Base-by-base conservation (phyloP, 2,113 vertebrate genomes). In the Varanus salvator region DNA sequence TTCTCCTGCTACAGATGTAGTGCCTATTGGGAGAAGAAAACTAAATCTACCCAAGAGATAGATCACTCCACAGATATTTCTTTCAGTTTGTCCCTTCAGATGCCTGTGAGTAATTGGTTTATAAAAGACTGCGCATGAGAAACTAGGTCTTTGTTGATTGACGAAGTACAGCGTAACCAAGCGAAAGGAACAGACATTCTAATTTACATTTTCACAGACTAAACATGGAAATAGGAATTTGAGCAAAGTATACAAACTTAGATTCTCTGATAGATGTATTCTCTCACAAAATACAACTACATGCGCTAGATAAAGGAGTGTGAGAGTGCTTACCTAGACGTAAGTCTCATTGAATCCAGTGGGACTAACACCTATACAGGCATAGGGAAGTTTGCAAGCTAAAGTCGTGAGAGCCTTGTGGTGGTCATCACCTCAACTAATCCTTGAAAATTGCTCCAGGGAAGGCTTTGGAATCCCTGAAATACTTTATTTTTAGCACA, bases 1-100 rank as follows among this genome's bases (percentile, higher is more conserved):
- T 92, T 89, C 85, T 83, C 29, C 74, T 50, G 38, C 38, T 48
- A 82, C 81, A 92, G 85, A 31, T 44, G 76, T 27, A 80, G 27
- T 6, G 5, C 77, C n/a, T 82, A 4, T n/a, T 54, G 82, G 68
- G 54, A 64, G 2, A 94, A 64, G 38, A 57, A 92, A 84, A 54
- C 9, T 88, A 90, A 91, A 93, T 69, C 66, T 57, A 86, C 15
- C 1, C 2, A 81, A 64, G 80, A 66, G 71, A 87, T 66, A 64
- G 86, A 84, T 11, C 54, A 12, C 52, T 21, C 44, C 44, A 3
- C 64, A 57, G 34, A 38, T 52, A 86, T 54, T 80, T 57, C n/a
- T 54, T 80, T 82, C 54, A 1, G 4, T 78, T 84, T 84, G 81
- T 23, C 60, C 14, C 38, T 86, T 83, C 89, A 31, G 23, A 68